Evolutionary conservation across 2,888 invertebrate genomes (phyloP).

Genomic region (Sipha maydis): DNA sequence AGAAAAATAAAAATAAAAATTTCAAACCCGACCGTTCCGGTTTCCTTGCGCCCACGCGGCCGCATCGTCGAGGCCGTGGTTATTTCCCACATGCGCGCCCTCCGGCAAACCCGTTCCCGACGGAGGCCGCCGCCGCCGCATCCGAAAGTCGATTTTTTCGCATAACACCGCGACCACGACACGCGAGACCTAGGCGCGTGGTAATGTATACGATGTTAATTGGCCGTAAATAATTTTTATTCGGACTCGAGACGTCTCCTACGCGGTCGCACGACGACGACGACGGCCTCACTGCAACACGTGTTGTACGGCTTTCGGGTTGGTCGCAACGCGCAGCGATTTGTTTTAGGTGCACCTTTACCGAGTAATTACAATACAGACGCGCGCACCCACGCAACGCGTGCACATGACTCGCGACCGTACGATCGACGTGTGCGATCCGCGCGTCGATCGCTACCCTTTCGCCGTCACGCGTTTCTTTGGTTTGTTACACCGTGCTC

Average conservation of each 20-base stretch:
- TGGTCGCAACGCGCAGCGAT: no score
- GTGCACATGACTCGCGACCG: no score
- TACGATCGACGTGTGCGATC: no score
- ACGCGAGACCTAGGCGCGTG: background rate
- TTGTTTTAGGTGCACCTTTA: background rate
- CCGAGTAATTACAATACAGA: no score
- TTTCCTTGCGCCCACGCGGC: conserved; percentile 18
- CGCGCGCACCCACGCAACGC: no score
- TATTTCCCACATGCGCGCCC: conserved; percentile 39
- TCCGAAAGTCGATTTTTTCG: conserved; percentile 48
- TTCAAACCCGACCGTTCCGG: background rate
- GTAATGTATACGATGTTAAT: background rate
- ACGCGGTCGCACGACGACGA: background rate
- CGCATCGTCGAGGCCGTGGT: background rate
- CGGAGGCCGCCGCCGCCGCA: conserved; percentile 9
- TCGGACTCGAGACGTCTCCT: conserved; percentile 40
- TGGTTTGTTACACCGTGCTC: no score
- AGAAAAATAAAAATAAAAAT: no score
- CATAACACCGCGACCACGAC: background rate
- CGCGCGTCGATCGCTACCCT: no score
- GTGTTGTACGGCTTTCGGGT: no score
- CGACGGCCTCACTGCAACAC: background rate
- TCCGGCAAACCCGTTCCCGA: conserved; percentile 34
- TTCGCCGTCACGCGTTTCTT: no score
- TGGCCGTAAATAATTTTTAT: conserved; percentile 43